Conservation (phyloP, 2,888 invertebrate species). For the Elmis aenea region DNA sequence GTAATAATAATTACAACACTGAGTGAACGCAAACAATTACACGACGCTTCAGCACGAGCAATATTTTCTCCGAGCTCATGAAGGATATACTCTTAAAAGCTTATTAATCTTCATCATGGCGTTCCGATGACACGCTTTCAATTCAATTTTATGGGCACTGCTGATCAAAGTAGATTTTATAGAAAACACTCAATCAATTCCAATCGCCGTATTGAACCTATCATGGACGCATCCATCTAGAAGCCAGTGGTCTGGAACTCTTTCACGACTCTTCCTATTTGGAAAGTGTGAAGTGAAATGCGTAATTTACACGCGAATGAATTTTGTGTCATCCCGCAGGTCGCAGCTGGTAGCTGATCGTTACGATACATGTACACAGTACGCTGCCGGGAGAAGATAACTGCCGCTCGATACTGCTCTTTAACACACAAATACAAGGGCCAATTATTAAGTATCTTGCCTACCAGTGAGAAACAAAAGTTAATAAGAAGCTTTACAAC, state of each 20-base stretch:
- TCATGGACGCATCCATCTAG: conserved; percentile 19
- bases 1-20: too few species aligned
- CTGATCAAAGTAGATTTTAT: conserved; percentile 4
- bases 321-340: conserved; percentile 11
- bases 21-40: too few species aligned
- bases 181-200: conserved; percentile 20
- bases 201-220: conserved; percentile 20
- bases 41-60: too few species aligned
- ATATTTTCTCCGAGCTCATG: too few species aligned
- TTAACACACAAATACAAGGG: conserved; percentile 6
- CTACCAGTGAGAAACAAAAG: too few species aligned
- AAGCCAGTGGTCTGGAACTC: conserved; percentile 19
- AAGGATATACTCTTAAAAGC: too few species aligned
- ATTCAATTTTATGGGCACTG: conserved; percentile 3
- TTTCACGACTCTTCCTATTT: conserved; percentile 11
- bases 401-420: conserved; percentile 5
- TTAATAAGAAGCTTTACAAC: too few species aligned
- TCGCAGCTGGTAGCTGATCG: conserved; percentile 8
- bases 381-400: conserved; percentile 2
- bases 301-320: conserved; percentile 9
- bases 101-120: conserved; percentile 7
- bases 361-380: conserved; percentile 5
- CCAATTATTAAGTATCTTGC: too few species aligned
- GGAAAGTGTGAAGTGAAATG: conserved; percentile 11
- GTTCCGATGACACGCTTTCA: conserved; percentile 7